Percentiles rank a stretch among this genome's conserved stretches.
phyloP scores from a whole-genome alignment of 2,113 vertebrate genomes.

The Gymnocephalus cernua region DNA sequence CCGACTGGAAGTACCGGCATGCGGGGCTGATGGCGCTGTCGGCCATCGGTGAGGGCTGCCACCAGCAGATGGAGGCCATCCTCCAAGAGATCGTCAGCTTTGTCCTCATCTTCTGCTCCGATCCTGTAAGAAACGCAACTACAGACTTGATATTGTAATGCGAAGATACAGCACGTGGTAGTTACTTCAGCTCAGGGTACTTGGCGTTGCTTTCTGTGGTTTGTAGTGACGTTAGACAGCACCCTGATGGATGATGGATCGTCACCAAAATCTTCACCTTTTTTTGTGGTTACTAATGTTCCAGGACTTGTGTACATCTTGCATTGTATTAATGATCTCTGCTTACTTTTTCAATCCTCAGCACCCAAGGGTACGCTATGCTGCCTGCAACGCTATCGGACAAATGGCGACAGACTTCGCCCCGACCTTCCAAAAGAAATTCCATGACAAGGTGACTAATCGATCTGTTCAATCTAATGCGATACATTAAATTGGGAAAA shows the following conservation, averaged over 20 bases:
- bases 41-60: slow-evolving; percentile 97
- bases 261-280: too few species aligned
- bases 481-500: not conserved
- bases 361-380: slow-evolving; percentile 97
- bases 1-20: slow-evolving; percentile 98
- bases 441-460: slow-evolving; percentile 92
- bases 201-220: too few species aligned
- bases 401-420: slow-evolving; percentile 99
- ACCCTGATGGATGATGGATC: too few species aligned
- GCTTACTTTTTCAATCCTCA: slow-evolving; percentile 68
- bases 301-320: not conserved
- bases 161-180: not conserved
- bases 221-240: too few species aligned
- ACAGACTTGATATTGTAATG: not conserved
- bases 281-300: too few species aligned
- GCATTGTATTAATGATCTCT: not conserved
- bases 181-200: not conserved
- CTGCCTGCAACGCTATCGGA: slow-evolving; percentile 97
- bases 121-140: slow-evolving; percentile 87
- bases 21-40: slow-evolving; percentile 98
- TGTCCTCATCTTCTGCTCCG: slow-evolving; percentile 94
- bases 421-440: slow-evolving; percentile 98
- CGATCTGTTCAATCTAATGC: not conserved
- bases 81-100: slow-evolving; percentile 97
- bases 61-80: slow-evolving; percentile 99